Conservation (phyloP, 2,797 vertebrate species). For the Thunnus albacares region DNA sequence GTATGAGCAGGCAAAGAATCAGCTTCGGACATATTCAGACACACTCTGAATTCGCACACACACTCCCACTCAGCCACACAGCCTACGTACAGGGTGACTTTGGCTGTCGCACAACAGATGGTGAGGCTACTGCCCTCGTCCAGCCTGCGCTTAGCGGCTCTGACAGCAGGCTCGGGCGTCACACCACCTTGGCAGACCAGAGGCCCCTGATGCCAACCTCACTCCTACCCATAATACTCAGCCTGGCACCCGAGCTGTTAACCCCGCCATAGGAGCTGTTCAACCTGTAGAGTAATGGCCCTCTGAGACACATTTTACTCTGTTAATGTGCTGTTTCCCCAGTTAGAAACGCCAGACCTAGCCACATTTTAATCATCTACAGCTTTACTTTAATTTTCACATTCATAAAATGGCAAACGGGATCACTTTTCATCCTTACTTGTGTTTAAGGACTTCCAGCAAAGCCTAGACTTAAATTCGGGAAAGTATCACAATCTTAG, state of each 20-base stretch:
- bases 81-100: slow-evolving; percentile 78
- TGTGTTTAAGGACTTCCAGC: background rate
- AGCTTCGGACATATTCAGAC: slow-evolving; percentile 10
- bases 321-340: slow-evolving; percentile 40
- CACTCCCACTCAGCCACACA: slow-evolving; percentile 34
- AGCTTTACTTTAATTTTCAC: slow-evolving; percentile 20
- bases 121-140: slow-evolving; percentile 74
- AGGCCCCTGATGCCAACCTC: slow-evolving; percentile 64
- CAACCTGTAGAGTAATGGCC: slow-evolving; percentile 44
- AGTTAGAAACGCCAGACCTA: background rate
- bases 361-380: background rate
- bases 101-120: slow-evolving; percentile 82
- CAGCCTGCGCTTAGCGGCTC: slow-evolving; percentile 54
- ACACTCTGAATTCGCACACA: background rate
- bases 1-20: slow-evolving; percentile 6
- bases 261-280: slow-evolving; percentile 59
- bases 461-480: background rate
- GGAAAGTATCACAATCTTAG: background rate
- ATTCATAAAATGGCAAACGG: slow-evolving; percentile 21
- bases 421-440: background rate
- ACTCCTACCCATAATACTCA: slow-evolving; percentile 61
- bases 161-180: slow-evolving; percentile 75
- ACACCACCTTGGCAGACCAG: slow-evolving; percentile 66
- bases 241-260: slow-evolving; percentile 64
- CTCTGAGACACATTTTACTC: slow-evolving; percentile 41